Evolutionary conservation across 2,888 invertebrate genomes (phyloP), one percentile per base, ranked within the genome.

Genomic region (Pseudococcus jackbeardsleyi): DNA sequence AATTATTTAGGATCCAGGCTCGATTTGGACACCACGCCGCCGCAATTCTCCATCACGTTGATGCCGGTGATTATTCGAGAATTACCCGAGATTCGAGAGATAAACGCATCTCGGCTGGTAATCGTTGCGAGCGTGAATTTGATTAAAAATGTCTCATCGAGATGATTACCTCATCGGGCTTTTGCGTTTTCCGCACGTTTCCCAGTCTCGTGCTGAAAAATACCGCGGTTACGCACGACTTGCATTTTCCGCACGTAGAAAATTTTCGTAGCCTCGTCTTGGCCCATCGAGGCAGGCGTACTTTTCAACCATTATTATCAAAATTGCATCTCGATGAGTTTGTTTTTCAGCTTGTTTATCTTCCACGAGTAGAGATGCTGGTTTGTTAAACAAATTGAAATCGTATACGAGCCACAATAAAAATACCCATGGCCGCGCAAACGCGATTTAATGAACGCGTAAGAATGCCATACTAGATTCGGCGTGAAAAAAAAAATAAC

Each of bases 181-280:
- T 68, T 68, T 68, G 68, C n/a, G n/a, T 54, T 68, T 26, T 26
- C 15, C 9, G 11, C 68, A 68, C 54, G 54, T 54, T 54, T 54
- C 54, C 54, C 4, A 54, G n/a, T 54, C n/a, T 54, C 54, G 54
- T 54, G 54, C 54, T n/a, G 64, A 17, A n/a, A 64, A 64, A 64
- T 64, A 64, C 64, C 68, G n/a, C 77, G 8, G 86, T 86, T 86
- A 33, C 86, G 86, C 86, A 86, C 86, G 86, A 86, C 15, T 46
- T 68, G 68, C 46, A 68, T 19, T 86, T 86, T 86, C 68, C 86
- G 86, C 86, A 86, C 86, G 86, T 86, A 42, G 9, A 86, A 86
- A 64, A 46, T 86, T 68, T 33, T 8, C 54, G 11, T n/a, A 85
- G 48, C 15, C 77, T 39, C 77, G 50, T 50, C 5, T 50, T 50